phyloP scores from a whole-genome alignment of 2,113 vertebrate species.

The Burhinus oedicnemus region DNA sequence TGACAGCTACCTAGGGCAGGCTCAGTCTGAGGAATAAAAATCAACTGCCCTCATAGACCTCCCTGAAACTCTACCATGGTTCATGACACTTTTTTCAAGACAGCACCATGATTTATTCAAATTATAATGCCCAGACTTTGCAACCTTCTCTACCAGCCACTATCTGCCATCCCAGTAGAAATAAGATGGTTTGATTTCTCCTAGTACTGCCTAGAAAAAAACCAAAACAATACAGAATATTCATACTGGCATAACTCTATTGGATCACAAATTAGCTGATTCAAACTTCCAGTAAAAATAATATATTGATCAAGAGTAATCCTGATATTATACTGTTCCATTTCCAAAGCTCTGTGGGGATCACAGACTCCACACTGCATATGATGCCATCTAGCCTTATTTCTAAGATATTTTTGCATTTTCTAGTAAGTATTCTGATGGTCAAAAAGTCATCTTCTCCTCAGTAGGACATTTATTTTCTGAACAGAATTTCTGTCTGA shows the following conservation, averaged over 20 bases:
- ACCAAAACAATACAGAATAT: background rate
- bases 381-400: background rate
- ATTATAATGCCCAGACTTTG: background rate
- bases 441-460: background rate
- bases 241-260: background rate
- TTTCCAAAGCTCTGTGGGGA: background rate
- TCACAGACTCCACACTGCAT: background rate
- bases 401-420: background rate
- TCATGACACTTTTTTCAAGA: background rate
- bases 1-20: background rate
- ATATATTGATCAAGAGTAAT: background rate
- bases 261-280: background rate
- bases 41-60: background rate
- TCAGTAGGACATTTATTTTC: background rate
- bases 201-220: background rate
- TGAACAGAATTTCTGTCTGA: background rate
- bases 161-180: background rate
- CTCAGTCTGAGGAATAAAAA: background rate
- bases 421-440: background rate
- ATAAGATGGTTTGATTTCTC: background rate
- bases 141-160: background rate
- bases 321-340: background rate
- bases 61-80: background rate
- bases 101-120: background rate
- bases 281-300: background rate